Conservation (phyloP, 2,888 invertebrate species). For the Plagodis pulveraria region DNA sequence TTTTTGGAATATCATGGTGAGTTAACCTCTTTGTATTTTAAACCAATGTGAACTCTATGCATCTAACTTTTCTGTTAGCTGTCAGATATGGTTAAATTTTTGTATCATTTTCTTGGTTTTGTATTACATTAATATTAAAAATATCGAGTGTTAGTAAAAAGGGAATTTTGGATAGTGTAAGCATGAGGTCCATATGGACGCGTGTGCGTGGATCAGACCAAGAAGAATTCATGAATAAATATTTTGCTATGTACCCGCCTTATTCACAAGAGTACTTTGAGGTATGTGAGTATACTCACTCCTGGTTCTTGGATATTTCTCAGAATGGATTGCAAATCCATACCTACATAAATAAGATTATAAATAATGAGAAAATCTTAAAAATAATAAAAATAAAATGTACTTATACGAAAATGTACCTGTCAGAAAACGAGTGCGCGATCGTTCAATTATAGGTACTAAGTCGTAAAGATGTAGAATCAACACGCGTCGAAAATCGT, state of each 20-base stretch:
- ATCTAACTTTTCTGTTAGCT: conserved; percentile 1
- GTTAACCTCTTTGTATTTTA: conserved; percentile 36
- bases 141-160: not conserved
- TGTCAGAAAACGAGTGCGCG: too few relatives aligned
- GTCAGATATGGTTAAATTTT: conserved; percentile 10
- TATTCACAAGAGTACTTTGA: conserved; percentile 4
- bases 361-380: too few relatives aligned
- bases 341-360: too few relatives aligned
- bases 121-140: not conserved
- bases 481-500: too few relatives aligned
- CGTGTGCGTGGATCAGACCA: conserved; percentile 52
- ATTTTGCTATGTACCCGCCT: conserved; percentile 11
- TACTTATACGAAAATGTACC: too few relatives aligned
- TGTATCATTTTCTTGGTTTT: not conserved
- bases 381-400: too few relatives aligned
- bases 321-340: too few relatives aligned
- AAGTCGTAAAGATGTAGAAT: too few relatives aligned
- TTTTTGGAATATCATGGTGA: conserved; percentile 45
- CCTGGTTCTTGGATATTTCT: too few relatives aligned
- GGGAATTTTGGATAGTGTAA: conserved; percentile 22
- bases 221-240: conserved; percentile 10
- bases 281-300: conserved; percentile 1
- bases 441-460: too few relatives aligned
- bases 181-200: conserved; percentile 69
- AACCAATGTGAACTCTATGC: not conserved